A percentile compares a stretch with the other conserved stretches of the same genome.
Conservation (phyloP, 1,140 invertebrate species). For the Paraescarpia echinospica region DNA sequence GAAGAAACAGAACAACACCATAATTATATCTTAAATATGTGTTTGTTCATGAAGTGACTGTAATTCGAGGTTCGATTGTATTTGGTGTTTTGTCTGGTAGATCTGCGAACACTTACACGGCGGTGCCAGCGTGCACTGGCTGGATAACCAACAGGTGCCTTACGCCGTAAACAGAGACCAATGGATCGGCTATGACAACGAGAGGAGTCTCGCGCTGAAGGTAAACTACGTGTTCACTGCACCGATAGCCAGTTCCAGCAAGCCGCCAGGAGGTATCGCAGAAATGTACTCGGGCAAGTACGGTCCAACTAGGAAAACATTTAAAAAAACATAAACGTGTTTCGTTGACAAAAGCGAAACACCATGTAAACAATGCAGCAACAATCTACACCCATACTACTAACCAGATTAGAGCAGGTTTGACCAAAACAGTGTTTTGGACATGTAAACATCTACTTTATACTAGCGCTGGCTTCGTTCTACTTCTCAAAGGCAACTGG, state of each 20-base stretch:
- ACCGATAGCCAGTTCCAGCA: neutral
- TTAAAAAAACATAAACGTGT: neutral
- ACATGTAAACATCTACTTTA: too few species aligned
- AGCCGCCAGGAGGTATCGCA: neutral
- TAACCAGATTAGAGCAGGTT: too few species aligned
- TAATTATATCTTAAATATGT: too few species aligned
- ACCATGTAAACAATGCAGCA: too few species aligned
- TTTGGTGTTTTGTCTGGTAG: neutral
- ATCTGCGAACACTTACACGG: neutral
- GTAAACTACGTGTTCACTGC: slow-evolving; percentile 47
- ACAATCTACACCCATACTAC: too few species aligned
- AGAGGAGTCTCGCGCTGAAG: slow-evolving; percentile 74
- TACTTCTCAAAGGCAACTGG: too few species aligned
- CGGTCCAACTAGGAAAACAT: neutral
- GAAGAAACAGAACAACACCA: too few species aligned
- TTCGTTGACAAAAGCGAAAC: neutral
- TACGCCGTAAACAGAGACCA: slow-evolving; percentile 78
- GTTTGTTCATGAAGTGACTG: too few species aligned
- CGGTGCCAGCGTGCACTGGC: slow-evolving; percentile 60
- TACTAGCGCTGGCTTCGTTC: too few species aligned
- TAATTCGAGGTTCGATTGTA: neutral
- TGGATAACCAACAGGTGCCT: slow-evolving; percentile 72
- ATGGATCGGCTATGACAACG: slow-evolving; percentile 89
- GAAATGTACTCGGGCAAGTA: neutral
- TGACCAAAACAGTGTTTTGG: too few species aligned